Base-by-base conservation (phyloP, 2,113 vertebrate species). In the Climacteris rufus region DNA sequence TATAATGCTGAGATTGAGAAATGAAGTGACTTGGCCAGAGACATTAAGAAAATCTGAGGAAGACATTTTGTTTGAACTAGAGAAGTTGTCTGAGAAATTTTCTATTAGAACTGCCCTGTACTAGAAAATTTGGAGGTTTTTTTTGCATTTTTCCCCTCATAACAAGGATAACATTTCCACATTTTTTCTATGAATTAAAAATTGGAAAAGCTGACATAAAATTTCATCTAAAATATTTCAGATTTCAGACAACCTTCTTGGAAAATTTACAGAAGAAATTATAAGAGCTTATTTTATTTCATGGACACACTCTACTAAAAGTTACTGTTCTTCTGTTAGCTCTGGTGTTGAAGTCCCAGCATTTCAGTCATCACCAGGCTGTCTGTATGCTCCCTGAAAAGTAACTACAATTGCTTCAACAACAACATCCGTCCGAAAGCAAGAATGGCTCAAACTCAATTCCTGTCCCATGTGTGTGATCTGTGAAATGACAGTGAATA, bases 51-150 rank as follows among this genome's bases (percentile, higher is more conserved):
- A 90, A 57, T 33, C 27, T 74, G 68, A 71, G 25, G 37, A 72
- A 63, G 21, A 89, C 25, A 4, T 86, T 76, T 16, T 23, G 44
- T 31, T 16, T 45, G 45, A 88, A 23, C 25, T 61, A 24, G 52
- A 61, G 25, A 50, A 45, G 6, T n/a, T 9, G 75, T 17, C 21
- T 87, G 45, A 72, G 40, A 77, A 74, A 72, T 57, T 53, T 78
- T n/a, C 39, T 72, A 0, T 11, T 71, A 25, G 23, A 74, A 64
- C 11, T 27, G 14, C 19, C 15, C 50, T 50, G 9, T 64, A 33
- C n/a, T 37, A 14, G 9, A 70, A 94, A 80, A 45, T 15, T 19
- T 8, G 13, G 1, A 4, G 13, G 3, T 0, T 0, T 42, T 47
- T 60, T 42, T 17, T n/a, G 3, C 16, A 31, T 9, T 15, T n/a